phyloP scores from a whole-genome alignment of 2,113 vertebrate species.

The Zosterops hypoxanthus region DNA sequence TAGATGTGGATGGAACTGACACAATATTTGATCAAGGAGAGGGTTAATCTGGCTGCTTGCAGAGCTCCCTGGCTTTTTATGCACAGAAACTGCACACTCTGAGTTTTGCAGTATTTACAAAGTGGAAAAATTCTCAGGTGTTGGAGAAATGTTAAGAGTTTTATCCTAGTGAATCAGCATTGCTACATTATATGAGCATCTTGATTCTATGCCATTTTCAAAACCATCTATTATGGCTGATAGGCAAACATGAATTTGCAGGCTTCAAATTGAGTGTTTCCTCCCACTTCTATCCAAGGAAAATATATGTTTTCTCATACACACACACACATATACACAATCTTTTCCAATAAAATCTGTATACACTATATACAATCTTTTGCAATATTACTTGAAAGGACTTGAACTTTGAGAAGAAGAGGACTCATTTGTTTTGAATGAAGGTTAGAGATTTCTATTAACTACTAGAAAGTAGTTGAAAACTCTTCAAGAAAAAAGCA shows the following conservation, averaged over 20 bases:
- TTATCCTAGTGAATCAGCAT: background rate
- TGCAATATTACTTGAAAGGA: background rate
- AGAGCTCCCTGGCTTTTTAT: background rate
- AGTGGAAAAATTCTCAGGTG: background rate
- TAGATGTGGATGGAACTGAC: background rate
- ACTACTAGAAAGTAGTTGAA: background rate
- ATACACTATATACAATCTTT: background rate
- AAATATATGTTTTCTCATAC: background rate
- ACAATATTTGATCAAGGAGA: background rate
- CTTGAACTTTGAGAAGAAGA: background rate
- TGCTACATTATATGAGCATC: fast-evolving
- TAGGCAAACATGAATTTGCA: background rate
- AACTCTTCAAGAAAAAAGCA: background rate
- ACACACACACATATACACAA: background rate
- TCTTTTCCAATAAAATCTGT: background rate
- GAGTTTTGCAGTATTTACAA: background rate
- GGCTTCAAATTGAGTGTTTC: background rate
- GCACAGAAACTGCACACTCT: background rate
- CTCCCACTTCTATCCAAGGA: background rate
- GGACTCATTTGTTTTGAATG: background rate
- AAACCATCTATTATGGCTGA: background rate
- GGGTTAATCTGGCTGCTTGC: background rate
- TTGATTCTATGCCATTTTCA: background rate
- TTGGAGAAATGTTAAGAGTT: background rate
- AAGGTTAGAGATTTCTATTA: background rate